Percentiles rank a stretch among this genome's conserved stretches.
Conservation (phyloP, 2,888 invertebrate genomes). For the Patella depressa region DNA sequence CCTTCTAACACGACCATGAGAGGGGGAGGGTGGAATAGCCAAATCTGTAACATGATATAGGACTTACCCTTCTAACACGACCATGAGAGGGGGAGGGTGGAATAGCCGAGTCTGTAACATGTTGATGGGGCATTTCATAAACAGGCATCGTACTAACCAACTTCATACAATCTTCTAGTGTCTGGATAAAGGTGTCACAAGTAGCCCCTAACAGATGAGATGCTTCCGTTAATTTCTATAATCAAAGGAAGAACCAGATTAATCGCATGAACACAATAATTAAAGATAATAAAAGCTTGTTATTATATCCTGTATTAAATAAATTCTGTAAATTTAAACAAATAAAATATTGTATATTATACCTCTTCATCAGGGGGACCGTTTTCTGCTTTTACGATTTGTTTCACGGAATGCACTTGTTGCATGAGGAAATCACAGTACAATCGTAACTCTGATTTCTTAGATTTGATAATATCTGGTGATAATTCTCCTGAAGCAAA, state of each 20-base stretch:
- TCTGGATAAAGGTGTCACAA: slow-evolving; percentile 87
- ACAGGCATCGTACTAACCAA: slow-evolving; percentile 57
- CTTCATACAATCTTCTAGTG: slow-evolving; percentile 84
- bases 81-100: slow-evolving; percentile 46
- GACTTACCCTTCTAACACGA: slow-evolving; percentile 21
- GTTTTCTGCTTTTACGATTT: slow-evolving; percentile 35
- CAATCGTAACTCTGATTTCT: slow-evolving; percentile 83
- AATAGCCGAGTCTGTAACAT: slow-evolving; percentile 45
- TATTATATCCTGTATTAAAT: too few relatives aligned
- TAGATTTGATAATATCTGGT: slow-evolving; percentile 76
- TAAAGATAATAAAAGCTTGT: too few relatives aligned
- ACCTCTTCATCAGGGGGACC: background rate
- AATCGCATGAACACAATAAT: too few relatives aligned
- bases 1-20: slow-evolving; percentile 22
- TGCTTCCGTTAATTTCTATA: slow-evolving; percentile 75
- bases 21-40: slow-evolving; percentile 49
- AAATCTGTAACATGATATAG: slow-evolving; percentile 30
- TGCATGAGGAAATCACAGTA: slow-evolving; percentile 89
- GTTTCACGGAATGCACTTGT: slow-evolving; percentile 79
- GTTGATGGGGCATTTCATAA: slow-evolving; percentile 48
- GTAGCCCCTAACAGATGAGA: slow-evolving; percentile 82
- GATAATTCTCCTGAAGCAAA: slow-evolving; percentile 53
- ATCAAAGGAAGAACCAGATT: slow-evolving; percentile 19
- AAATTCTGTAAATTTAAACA: too few relatives aligned
- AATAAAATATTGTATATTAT: too few relatives aligned